These are phyloP conservation scores for Acanthurus leucopareius DNA, from an alignment of 2,797 vertebrate genomes.

Conservation along the genomic window DNA sequence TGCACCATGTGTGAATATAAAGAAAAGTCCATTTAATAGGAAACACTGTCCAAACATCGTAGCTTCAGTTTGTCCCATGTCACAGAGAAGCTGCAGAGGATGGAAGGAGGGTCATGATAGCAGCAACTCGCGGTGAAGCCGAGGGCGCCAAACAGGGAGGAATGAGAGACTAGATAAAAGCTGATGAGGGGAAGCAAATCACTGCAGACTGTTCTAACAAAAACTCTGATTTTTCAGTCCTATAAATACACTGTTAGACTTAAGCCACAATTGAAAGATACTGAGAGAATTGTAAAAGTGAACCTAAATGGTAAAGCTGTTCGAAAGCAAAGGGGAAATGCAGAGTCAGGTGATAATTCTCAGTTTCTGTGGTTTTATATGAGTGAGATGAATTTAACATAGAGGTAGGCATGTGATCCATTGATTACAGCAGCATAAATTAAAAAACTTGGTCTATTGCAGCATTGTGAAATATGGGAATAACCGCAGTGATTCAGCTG, in stretches of 20 bases:
- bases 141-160: slow-evolving; percentile 13
- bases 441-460: too few species aligned
- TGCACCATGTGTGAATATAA: slow-evolving; percentile 83
- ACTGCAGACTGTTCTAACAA: slow-evolving; percentile 16
- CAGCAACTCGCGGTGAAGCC: slow-evolving; percentile 23
- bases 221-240: background rate
- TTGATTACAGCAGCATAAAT: too few species aligned
- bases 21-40: slow-evolving; percentile 79
- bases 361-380: too few species aligned
- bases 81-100: slow-evolving; percentile 72
- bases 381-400: too few species aligned
- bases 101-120: slow-evolving; percentile 64
- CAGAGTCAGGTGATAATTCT: too few species aligned
- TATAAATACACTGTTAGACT: slow-evolving; percentile 6
- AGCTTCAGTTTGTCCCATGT: slow-evolving; percentile 79
- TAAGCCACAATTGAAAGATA: background rate
- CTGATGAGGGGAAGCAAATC: slow-evolving; percentile 37
- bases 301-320: too few species aligned
- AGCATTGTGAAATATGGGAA: too few species aligned
- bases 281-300: too few species aligned
- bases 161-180: slow-evolving; percentile 46
- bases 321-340: too few species aligned
- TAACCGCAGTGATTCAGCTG: too few species aligned
- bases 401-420: too few species aligned
- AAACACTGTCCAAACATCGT: slow-evolving; percentile 83